These are phyloP conservation scores for Halocynthia aurantium DNA, from an alignment of 23 tunicate genomes.

Conservation along the genomic window DNA sequence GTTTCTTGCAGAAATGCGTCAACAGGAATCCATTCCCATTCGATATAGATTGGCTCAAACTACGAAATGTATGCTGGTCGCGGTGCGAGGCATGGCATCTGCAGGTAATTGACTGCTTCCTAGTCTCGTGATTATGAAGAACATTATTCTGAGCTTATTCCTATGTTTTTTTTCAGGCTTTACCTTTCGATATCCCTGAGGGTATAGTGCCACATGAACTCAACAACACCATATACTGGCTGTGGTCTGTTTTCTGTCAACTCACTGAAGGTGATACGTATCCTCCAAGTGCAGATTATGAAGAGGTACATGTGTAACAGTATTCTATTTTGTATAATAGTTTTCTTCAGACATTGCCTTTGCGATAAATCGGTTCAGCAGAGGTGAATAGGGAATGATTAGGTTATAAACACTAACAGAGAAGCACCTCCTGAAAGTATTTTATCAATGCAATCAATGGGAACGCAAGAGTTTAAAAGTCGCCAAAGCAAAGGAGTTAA, in stretches of 20 bases:
- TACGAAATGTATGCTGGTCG: constrained; percentile 54
- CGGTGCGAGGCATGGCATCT: constrained; percentile 42
- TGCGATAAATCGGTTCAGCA: no score
- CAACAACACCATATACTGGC: constrained; percentile 50
- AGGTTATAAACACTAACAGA: no score
- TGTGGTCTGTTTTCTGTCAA: constrained; percentile 67
- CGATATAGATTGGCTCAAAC: constrained; percentile 36
- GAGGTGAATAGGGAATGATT: no score
- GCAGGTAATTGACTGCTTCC: background rate
- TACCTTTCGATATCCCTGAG: constrained; percentile 12
- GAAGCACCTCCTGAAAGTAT: no score
- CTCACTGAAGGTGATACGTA: constrained; percentile 76
- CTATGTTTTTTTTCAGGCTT: constrained; percentile 12
- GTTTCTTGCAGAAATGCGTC: background rate
- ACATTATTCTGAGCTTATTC: background rate
- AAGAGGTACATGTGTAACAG: constrained; percentile 38
- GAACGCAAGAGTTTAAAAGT: background rate
- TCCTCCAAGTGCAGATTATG: constrained; percentile 88
- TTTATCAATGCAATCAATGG: no score
- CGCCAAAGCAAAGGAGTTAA: background rate
- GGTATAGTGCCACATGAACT: constrained; percentile 54
- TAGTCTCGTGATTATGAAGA: no score
- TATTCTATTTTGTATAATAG: background rate
- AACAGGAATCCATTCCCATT: constrained; percentile 25
- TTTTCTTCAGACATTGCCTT: no score